phyloP scores from a whole-genome alignment of 2,797 vertebrate species.

The Spondyliosoma cantharus region DNA sequence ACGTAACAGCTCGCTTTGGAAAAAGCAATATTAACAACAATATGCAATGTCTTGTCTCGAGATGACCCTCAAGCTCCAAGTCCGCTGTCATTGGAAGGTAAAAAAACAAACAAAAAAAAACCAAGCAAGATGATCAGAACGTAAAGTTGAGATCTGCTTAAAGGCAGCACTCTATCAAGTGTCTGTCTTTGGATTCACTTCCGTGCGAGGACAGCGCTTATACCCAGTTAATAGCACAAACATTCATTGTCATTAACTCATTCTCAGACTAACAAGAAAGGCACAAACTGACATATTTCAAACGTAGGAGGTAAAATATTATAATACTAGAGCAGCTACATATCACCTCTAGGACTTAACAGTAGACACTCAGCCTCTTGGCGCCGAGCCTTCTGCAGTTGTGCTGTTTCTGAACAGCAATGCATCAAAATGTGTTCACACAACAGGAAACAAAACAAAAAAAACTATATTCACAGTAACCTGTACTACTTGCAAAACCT shows the following conservation, averaged over 20 bases:
- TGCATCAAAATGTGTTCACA: background rate
- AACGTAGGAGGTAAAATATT: conserved; percentile 1
- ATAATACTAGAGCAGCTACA: conserved; percentile 17
- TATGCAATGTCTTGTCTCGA: conserved; percentile 31
- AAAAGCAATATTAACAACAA: conserved; percentile 31
- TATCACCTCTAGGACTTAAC: conserved; percentile 20
- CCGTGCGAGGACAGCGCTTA: background rate
- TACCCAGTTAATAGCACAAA: conserved; percentile 16
- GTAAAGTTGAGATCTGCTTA: background rate
- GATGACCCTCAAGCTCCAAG: background rate
- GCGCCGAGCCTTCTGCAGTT: background rate
- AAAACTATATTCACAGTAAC: background rate
- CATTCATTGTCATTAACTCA: background rate
- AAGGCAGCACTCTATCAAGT: background rate
- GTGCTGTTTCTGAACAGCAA: conserved; percentile 12
- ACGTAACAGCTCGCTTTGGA: conserved; percentile 1
- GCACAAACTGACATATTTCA: conserved; percentile 45
- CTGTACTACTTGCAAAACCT: background rate
- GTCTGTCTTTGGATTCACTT: background rate
- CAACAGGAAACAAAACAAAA: background rate
- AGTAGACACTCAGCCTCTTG: background rate
- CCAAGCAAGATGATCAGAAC: background rate
- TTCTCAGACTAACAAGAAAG: conserved; percentile 18
- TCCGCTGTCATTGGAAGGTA: background rate
- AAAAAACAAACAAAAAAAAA: background rate